Base-by-base conservation (phyloP, 1,140 invertebrate genomes). In the Anoplophora glabripennis region DNA sequence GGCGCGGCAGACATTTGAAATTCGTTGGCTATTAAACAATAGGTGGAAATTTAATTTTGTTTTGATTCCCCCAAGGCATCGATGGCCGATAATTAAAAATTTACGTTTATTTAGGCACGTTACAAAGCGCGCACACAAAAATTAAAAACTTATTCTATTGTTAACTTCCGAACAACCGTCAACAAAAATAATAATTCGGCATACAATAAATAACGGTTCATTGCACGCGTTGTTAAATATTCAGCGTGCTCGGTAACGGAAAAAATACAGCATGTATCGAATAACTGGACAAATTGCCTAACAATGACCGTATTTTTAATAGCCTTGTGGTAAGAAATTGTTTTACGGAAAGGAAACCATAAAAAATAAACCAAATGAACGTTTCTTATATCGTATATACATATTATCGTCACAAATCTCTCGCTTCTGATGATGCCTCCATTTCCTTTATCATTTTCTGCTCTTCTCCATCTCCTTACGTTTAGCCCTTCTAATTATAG, bases 81-180 rank as follows among this genome's bases (percentile, higher is more conserved):
- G 64, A 66, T 66, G 61, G 61, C 53, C 64, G 63, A 68, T 70
- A 66, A 70, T 70, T 68, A 70, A 70, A 70, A 70, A 70, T 70
- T 66, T 62, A 70, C 68, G 68, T 70, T 70, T 68, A 66, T 70
- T 70, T 66, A 68, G 68, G 61, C 65, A 65, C 59, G 51, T 48
- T 59, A 62, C 55, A 64, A 55, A 58, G 58, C 52, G 45, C 38
- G 53, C 49, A 64, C 41, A 45, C 67, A 66, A 64, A 66, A 68
- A 68, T 66, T 64, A 63, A 68, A 65, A 66, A 66, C 61, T 63
- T 66, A 59, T 51, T 61, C 61, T 61, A 62, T 66, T 66, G 67
- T 68, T 66, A 64, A 66, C 64, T 64, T 66, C 63, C 59, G 48
- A 41, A 44, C 58, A 46, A 57, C 49, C 21, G 41, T 60, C 53